Percentiles rank a stretch among this genome's conserved stretches.
Conservation (phyloP, 2,113 vertebrate species). For the Lontra canadensis region DNA sequence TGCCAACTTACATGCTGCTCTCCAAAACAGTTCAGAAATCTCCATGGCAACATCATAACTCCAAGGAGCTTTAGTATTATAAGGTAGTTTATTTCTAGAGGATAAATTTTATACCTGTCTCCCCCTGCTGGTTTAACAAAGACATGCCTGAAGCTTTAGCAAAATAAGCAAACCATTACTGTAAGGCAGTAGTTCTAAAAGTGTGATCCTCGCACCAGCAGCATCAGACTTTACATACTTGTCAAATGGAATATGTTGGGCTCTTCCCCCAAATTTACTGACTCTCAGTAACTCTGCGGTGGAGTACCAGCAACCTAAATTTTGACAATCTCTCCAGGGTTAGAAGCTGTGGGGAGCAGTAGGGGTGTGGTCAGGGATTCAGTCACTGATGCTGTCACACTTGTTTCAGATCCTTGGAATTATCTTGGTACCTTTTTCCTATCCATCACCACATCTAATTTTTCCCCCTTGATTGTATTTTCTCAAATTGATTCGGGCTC, state of each 20-base stretch:
- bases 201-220: background rate
- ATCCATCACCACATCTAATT: background rate
- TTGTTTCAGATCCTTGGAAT: background rate
- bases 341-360: background rate
- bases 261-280: background rate
- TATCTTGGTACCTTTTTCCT: background rate
- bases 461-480: background rate
- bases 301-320: background rate
- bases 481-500: background rate
- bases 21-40: constrained; percentile 25
- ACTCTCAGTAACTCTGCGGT: background rate
- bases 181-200: background rate
- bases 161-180: background rate
- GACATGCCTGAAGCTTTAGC: background rate
- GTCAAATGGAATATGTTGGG: background rate
- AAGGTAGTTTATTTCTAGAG: constrained; percentile 1
- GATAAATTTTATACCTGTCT: constrained; percentile 10
- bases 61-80: background rate
- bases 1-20: background rate
- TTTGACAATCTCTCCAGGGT: background rate
- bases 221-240: background rate
- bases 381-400: background rate
- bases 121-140: constrained; percentile 50
- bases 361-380: background rate
- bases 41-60: constrained; percentile 20